A percentile compares a stretch with the other conserved stretches of the same genome.
These are phyloP conservation scores for Mythimna pallens DNA, from an alignment of 2,888 invertebrate species.

Conservation along the genomic window DNA sequence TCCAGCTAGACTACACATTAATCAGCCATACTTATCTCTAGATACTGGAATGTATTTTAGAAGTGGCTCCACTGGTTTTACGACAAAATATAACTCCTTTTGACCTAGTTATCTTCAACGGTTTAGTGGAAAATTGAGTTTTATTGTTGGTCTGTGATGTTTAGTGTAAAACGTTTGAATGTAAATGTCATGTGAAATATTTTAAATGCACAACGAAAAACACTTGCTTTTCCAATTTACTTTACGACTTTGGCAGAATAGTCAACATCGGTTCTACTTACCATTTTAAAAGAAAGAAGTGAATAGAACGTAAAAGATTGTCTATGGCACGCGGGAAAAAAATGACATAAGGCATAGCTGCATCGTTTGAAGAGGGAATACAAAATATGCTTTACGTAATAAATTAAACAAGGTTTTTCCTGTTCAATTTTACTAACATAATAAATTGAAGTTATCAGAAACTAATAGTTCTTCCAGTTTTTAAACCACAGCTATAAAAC, in stretches of 20 bases:
- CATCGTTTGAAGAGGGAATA: background rate
- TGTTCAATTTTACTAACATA: no score
- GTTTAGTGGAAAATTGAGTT: conserved; percentile 30
- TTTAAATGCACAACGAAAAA: conserved; percentile 8
- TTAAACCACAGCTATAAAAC: background rate
- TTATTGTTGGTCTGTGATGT: conserved; percentile 15
- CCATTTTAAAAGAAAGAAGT: background rate
- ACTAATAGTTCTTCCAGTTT: background rate
- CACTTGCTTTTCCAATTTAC: no score
- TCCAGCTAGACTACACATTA: conserved; percentile 14
- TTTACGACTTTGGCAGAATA: no score
- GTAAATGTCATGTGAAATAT: background rate
- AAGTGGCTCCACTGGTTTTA: conserved; percentile 35
- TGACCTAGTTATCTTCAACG: conserved; percentile 39
- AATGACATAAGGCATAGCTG: background rate
- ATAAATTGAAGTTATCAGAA: no score
- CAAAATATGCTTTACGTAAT: background rate
- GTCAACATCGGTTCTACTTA: no score
- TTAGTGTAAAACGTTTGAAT: conserved; percentile 7
- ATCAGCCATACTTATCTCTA: conserved; percentile 23
- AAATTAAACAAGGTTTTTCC: background rate
- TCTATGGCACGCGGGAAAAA: conserved; percentile 3
- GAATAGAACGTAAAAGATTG: conserved; percentile 11
- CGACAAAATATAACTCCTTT: conserved; percentile 31
- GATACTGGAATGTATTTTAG: conserved; percentile 34